Percentiles rank a stretch among this genome's conserved stretches.
These are phyloP conservation scores for Dascillus cervinus DNA, from an alignment of 2,888 invertebrate genomes.

Conservation along the genomic window DNA sequence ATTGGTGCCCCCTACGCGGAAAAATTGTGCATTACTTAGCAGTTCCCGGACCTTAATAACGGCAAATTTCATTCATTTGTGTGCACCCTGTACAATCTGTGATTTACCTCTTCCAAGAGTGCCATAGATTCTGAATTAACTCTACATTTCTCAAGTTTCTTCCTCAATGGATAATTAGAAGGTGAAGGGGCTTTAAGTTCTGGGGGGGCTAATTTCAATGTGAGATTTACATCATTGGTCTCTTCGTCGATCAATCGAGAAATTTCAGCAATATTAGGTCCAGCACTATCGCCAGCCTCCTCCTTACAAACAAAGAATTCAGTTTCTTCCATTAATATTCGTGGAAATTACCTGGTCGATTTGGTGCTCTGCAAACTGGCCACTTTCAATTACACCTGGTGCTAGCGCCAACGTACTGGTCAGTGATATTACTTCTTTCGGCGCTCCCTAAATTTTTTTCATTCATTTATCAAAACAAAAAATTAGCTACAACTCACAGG, in stretches of 20 bases:
- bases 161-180: conserved; percentile 28
- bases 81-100: no score
- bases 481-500: not conserved
- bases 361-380: conserved; percentile 18
- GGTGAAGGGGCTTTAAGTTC: conserved; percentile 26
- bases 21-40: no score
- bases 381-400: conserved; percentile 14
- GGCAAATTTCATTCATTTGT: conserved; percentile 1
- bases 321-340: not conserved
- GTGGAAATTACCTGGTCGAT: conserved; percentile 8
- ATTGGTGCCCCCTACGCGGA: not conserved
- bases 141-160: conserved; percentile 27
- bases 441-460: not conserved
- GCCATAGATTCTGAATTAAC: conserved; percentile 29
- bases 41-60: not conserved
- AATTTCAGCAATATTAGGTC: conserved; percentile 26
- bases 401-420: conserved; percentile 15
- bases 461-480: not conserved
- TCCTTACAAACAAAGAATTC: not conserved
- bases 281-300: conserved; percentile 4
- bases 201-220: conserved; percentile 30
- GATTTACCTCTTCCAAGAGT: conserved; percentile 27
- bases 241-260: conserved; percentile 33
- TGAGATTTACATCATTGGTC: conserved; percentile 33
- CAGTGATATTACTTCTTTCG: conserved; percentile 17